phyloP scores from a whole-genome alignment of 2,888 invertebrate genomes.

The Drosophila anomelani region DNA sequence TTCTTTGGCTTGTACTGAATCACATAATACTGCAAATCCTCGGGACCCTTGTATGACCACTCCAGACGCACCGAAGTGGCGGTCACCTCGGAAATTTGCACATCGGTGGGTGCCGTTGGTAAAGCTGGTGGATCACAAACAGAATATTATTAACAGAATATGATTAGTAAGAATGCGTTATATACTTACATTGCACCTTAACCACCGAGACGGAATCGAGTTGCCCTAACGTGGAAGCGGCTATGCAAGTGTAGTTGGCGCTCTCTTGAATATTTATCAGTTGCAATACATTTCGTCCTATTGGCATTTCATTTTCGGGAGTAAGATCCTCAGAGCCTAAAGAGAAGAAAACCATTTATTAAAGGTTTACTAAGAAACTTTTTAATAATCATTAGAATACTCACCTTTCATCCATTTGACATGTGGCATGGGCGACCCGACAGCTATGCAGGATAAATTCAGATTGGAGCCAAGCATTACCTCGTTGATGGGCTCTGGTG shows the following conservation, averaged over 20 bases:
- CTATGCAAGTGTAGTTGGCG: conserved; percentile 98
- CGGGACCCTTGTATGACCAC: conserved; percentile 95
- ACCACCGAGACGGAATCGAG: conserved; percentile 95
- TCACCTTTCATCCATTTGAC: conserved; percentile 96
- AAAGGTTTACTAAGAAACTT: neutral
- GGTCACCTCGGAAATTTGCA: conserved; percentile 96
- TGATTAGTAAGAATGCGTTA: neutral
- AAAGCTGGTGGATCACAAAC: conserved; percentile 87
- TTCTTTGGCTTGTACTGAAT: conserved; percentile 98
- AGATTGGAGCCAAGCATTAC: conserved; percentile 96
- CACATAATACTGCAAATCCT: conserved; percentile 97
- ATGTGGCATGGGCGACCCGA: conserved; percentile 98
- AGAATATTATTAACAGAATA: neutral
- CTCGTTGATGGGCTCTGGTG: conserved; percentile 93
- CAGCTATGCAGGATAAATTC: conserved; percentile 98
- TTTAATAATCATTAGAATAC: neutral
- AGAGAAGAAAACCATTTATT: no score
- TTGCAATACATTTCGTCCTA: conserved; percentile 94
- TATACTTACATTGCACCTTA: conserved; percentile 96
- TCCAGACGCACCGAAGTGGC: conserved; percentile 96
- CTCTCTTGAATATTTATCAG: conserved; percentile 95
- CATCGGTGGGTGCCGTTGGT: conserved; percentile 95
- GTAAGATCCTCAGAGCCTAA: conserved; percentile 92
- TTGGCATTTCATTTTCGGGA: conserved; percentile 93
- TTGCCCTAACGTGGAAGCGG: conserved; percentile 96